These are phyloP conservation scores for Oxytorus armatus DNA, from an alignment of 2,888 invertebrate genomes.

Conservation along the genomic window DNA sequence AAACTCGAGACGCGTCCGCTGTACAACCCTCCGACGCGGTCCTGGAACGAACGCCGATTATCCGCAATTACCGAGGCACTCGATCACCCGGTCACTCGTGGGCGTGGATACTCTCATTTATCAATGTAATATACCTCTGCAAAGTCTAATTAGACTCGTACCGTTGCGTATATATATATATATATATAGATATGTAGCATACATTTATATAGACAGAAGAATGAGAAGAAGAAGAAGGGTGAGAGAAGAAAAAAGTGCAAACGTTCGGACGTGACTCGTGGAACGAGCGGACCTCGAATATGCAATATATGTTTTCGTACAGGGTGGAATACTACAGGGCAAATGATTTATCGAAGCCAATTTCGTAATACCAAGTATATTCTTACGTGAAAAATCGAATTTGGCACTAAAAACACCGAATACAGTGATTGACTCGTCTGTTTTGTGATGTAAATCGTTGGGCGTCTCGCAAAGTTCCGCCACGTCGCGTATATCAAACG, in stretches of 20 bases:
- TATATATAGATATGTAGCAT: too few relatives aligned
- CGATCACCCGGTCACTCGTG: slow-evolving; percentile 64
- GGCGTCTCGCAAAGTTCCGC: slow-evolving; percentile 43
- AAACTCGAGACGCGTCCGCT: slow-evolving; percentile 23
- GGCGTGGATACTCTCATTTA: slow-evolving; percentile 65
- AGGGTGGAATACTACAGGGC: too few relatives aligned
- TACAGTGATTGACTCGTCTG: too few relatives aligned
- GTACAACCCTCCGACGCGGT: slow-evolving; percentile 38
- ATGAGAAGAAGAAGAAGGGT: neutral
- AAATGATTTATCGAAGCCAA: too few relatives aligned
- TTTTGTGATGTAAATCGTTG: slow-evolving; percentile 28
- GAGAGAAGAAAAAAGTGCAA: too few relatives aligned
- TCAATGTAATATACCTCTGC: slow-evolving; percentile 62
- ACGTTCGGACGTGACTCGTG: slow-evolving; percentile 25
- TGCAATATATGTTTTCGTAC: too few relatives aligned
- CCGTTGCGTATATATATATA: slow-evolving; percentile 18
- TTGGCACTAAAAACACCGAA: too few relatives aligned
- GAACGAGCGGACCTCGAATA: too few relatives aligned
- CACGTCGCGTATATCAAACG: slow-evolving; percentile 15
- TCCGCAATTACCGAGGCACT: slow-evolving; percentile 60
- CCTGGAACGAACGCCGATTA: slow-evolving; percentile 48
- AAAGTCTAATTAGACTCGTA: slow-evolving; percentile 59
- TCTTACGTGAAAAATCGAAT: too few relatives aligned
- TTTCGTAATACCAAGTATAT: too few relatives aligned
- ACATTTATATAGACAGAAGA: slow-evolving; percentile 1